Evolutionary conservation across 1,140 invertebrate genomes (phyloP).

Genomic region (Drosophila oshimai): DNA sequence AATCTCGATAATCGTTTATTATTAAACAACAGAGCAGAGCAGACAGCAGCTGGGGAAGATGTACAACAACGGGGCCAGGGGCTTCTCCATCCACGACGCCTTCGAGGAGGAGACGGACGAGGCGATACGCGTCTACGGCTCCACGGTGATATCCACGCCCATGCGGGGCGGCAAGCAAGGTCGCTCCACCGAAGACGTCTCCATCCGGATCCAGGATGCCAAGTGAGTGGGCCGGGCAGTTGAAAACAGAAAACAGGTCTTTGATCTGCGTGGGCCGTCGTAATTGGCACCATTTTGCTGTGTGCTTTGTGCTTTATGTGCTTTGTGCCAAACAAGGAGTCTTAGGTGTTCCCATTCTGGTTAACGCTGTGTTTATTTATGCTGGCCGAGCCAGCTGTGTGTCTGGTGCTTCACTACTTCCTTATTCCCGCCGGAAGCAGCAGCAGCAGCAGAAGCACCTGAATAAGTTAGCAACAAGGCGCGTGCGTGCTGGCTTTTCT

Average conservation of each 20-base stretch:
- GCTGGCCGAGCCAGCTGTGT: slow-evolving; percentile 20
- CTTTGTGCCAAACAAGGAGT: slow-evolving; percentile 29
- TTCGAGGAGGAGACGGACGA: slow-evolving; percentile 92
- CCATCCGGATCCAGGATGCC: slow-evolving; percentile 82
- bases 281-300: slow-evolving; percentile 41
- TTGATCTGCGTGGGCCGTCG: slow-evolving; percentile 30
- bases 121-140: slow-evolving; percentile 89
- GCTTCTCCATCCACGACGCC: slow-evolving; percentile 91
- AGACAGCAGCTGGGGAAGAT: slow-evolving; percentile 44
- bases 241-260: slow-evolving; percentile 38
- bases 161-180: slow-evolving; percentile 83
- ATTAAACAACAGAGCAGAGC: slow-evolving; percentile 48
- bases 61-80: slow-evolving; percentile 72
- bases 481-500: slow-evolving; percentile 61
- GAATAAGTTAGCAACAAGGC: slow-evolving; percentile 48
- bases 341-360: slow-evolving; percentile 16
- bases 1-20: slow-evolving; percentile 29
- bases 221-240: slow-evolving; percentile 61
- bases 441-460: no score
- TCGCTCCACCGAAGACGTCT: slow-evolving; percentile 81
- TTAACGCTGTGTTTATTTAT: slow-evolving; percentile 18
- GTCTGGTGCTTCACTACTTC: slow-evolving; percentile 19
- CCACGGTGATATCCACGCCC: slow-evolving; percentile 85
- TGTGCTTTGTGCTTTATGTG: slow-evolving; percentile 3
- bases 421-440: slow-evolving; percentile 46